Evolutionary conservation across 1,140 invertebrate genomes (phyloP), one percentile per base, ranked within the genome.

Genomic region (Mylabris phalerata): DNA sequence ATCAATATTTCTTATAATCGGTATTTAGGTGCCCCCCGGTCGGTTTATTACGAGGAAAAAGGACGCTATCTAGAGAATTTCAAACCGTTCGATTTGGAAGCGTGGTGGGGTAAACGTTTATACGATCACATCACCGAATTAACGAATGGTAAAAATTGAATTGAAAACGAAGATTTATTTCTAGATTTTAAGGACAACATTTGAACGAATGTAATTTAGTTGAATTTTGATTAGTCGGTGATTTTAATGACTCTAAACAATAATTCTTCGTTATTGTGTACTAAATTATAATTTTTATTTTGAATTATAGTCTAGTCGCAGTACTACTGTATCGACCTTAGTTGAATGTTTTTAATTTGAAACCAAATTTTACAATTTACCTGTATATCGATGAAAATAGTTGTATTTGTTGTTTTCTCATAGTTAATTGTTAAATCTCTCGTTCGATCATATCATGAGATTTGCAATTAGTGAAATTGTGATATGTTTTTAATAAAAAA

Each of bases 71-170:
- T 89, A 39, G 79, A 82, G 68, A 88, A 91, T 71, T 92, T 92
- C 69, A 88, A 89, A 68, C 88, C 89, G 6, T 92, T 92, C 68
- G 89, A 92, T 76, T 75, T 93, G 65, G 90, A 92, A 69, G 84
- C 87, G 9, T 93, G 89, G 88, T 93, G 89, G 89, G 89, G 89
- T 44, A 88, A 89, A 70, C 76, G 89, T 62, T 75, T 92, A 45
- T 71, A 67, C 60, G 67, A 60, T 10, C 65, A 66, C 39, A 69
- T 71, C 13, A 71, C 68, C 46, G 62, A 59, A 47, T 65, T 63
- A 27, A 55, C 61, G 13, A 65, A 65, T 45, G 47, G 48, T 2
- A 63, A 63, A 42, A 55, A 46, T 40, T 60, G 57, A 57, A 48
- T 13, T 13, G 19, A 2, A 19, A 19, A 19, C 19, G 19, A 19